Conservation (phyloP, 2,888 invertebrate genomes). For the Drosophila tanythrix region DNA sequence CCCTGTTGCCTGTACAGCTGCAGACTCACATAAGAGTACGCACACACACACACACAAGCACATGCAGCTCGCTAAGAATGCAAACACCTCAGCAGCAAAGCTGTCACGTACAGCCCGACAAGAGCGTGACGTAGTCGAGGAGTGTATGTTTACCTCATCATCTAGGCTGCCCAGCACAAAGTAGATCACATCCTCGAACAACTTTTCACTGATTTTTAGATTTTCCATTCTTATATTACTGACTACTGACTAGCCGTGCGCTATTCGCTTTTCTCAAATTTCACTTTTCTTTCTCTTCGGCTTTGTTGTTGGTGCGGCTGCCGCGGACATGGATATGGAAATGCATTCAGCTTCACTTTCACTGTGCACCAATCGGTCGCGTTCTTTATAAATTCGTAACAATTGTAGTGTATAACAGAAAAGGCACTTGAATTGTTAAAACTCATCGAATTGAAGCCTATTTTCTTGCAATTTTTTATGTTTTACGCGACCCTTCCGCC, state of each 20-base stretch:
- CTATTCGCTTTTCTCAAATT: conserved; percentile 56
- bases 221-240: conserved; percentile 77
- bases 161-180: conserved; percentile 92
- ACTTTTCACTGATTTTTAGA: conserved; percentile 83
- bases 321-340: conserved; percentile 63
- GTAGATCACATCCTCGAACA: conserved; percentile 94
- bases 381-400: conserved; percentile 22
- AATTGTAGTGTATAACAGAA: conserved; percentile 43
- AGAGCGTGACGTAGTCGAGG: conserved; percentile 1
- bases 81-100: conserved; percentile 39
- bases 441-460: conserved; percentile 47
- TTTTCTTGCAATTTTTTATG: conserved; percentile 26
- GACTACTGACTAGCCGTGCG: conserved; percentile 29
- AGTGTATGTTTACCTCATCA: conserved; percentile 87
- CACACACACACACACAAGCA: conserved; percentile 25
- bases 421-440: conserved; percentile 38
- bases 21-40: conserved; percentile 22
- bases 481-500: conserved; percentile 44
- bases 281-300: conserved; percentile 67
- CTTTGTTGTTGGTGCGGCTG: conserved; percentile 71
- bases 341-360: conserved; percentile 44
- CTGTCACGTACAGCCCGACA: conserved; percentile 32
- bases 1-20: conserved; percentile 44
- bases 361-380: conserved; percentile 26
- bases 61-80: conserved; percentile 32